phyloP scores from a whole-genome alignment of 2,797 vertebrate genomes.

The Glossophaga mutica region DNA sequence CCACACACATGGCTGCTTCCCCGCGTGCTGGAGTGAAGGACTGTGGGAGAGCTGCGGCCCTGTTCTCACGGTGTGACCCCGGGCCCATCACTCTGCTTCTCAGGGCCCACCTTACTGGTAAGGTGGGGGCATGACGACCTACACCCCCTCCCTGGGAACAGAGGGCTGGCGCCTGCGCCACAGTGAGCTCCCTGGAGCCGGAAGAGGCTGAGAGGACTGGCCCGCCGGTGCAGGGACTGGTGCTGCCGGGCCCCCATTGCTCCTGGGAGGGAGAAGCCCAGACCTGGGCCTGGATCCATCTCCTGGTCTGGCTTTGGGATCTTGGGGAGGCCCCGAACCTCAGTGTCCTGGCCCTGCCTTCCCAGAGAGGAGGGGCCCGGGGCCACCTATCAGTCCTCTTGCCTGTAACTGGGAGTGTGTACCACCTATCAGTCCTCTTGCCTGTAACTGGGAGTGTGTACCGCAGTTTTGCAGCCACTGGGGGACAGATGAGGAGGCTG shows the following conservation, averaged over 20 bases:
- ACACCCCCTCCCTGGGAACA: neutral
- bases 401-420: neutral
- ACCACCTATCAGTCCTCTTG: neutral
- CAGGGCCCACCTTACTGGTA: neutral
- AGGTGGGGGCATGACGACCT: neutral
- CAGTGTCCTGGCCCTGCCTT: neutral
- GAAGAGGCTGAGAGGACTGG: neutral
- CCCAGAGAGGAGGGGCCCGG: neutral
- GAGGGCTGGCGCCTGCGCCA: neutral
- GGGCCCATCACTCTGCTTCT: neutral
- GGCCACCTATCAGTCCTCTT: neutral
- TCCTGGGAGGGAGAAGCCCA: neutral
- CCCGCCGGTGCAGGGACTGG: neutral
- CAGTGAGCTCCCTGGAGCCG: neutral
- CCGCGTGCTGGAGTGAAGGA: neutral
- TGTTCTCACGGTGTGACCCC: fast-evolving
- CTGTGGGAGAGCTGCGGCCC: neutral
- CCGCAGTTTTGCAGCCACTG: neutral
- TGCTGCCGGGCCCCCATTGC: neutral
- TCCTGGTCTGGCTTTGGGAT: neutral
- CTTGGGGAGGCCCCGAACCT: neutral
- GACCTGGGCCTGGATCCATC: neutral
- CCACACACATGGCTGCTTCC: fast-evolving
- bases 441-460: neutral
- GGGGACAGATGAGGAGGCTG: neutral